Evolutionary conservation across 2,888 invertebrate species (phyloP), one percentile per base, ranked within the genome.

Genomic region (Anoncus sp.): DNA sequence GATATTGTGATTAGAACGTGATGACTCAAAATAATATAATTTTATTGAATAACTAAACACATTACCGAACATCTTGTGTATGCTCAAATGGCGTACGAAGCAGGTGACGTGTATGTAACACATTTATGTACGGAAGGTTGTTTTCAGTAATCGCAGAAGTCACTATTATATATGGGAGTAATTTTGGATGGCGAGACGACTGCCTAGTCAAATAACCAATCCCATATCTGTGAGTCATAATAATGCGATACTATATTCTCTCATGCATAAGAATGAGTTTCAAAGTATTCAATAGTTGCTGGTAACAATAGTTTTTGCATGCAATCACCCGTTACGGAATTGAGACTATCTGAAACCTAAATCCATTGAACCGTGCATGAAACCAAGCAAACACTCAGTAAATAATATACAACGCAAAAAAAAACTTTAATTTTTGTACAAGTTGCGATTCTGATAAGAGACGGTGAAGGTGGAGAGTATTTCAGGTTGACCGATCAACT

Each of bases 371-470:
- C 49, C 24, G 63, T 62, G 51, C 73, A 59, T 59, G 40, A 65
- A 53, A 73, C 49, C 27, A 73, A 77, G 63, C 74, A 59, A 74
- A 69, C 62, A 43, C 69, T 69, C 51, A 65, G 47, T 70, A 59
- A 65, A 74, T n/a, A n/a, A n/a, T 59, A 70, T 70, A 74, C 45
- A 77, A 74, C 60, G 74, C 74, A 65, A 59, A 74, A 63, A 43
- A 60, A 66, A 49, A 47, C 27, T 70, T 74, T 60, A 70, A 74
- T 74, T 70, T 74, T 77, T 77, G 77, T 77, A 77, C 77, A 77
- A 74, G 57, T 77, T 77, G 74, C 74, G 45, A 74, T 74, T 63
- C 40, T 69, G 65, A 70, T 77, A 65, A 59, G 59, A 74, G 74
- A 51, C 63, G 69, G 69, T 59, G 51, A 73, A 73, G 49, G 51